Evolutionary conservation across 2,113 vertebrate genomes (phyloP), one percentile per base, ranked within the genome.

Genomic region (Pangasianodon gigas): DNA sequence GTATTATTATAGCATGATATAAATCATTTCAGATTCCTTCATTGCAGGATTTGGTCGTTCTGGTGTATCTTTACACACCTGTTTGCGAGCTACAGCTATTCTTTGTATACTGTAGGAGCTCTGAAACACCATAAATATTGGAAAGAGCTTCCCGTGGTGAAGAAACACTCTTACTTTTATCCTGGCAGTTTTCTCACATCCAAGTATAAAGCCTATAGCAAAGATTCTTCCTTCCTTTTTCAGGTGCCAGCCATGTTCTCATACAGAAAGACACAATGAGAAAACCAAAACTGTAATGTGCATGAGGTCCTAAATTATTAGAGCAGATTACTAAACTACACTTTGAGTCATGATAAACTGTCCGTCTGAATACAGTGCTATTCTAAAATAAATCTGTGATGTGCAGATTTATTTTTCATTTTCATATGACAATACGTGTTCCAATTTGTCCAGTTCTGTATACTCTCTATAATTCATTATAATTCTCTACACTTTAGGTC

Each of bases 61-160:
- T 41, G 54, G 19, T 80, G 32, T 58, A 14, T 58, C n/a, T 41
- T 82, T 56, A 54, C 3, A 65, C 56, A n/a, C 29, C 18, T 6
- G 44, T 67, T 48, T 52, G 60, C 41, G 60, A 83, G 11, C n/a
- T 54, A 84, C 62, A 56, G 21, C 14, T 71, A 7, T 71, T 44
- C 14, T 21, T 13, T 44, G 32, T 14, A 16, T 52, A 46, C 24
- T 48, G 32, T 60, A 26, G n/a, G 56, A 65, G 24, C 37, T 48
- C 21, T 74, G 67, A 60, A 19, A 67, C 29, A 29, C 32, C 81
- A 84, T 41, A 84, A 60, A 84, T 84, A 89, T 74, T 84, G 88
- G 51, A 69, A 37, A 51, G 65, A 41, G 32, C 10, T 19, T 84
- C 11, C 51, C 10, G 16, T 51, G 21, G 48, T 74, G 32, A 54